Percentiles rank a stretch among this genome's conserved stretches.
Evolutionary conservation across 2,888 invertebrate genomes (phyloP).

Genomic region (Linnaemya vulpina): DNA sequence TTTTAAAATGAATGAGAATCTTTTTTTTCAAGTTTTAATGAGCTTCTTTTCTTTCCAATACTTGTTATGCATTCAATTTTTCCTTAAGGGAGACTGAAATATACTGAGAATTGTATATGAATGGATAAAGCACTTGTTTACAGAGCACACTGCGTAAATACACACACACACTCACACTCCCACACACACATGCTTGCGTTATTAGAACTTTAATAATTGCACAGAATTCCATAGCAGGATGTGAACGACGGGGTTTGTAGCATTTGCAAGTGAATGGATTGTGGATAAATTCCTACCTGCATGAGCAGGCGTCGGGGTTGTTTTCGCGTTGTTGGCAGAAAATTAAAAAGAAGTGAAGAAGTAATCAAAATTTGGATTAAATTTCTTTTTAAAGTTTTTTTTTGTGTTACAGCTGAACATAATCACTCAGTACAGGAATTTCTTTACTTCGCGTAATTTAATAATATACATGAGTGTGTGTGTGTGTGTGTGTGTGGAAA

Average conservation of each 20-base stretch:
- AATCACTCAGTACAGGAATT: constrained; percentile 2
- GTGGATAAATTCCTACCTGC: constrained; percentile 12
- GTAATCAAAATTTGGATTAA: constrained; percentile 25
- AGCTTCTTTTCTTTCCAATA: constrained; percentile 54
- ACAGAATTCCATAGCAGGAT: constrained; percentile 43
- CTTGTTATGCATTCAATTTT: background rate
- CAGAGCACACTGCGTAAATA: background rate
- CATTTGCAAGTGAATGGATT: background rate
- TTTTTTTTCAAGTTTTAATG: constrained; percentile 73
- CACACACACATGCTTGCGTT: background rate
- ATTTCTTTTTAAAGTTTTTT: background rate
- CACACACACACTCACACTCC: background rate
- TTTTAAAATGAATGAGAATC: constrained; percentile 56
- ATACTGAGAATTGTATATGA: background rate
- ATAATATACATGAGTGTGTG: background rate
- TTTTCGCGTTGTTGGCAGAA: constrained; percentile 3
- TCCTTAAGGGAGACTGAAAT: constrained; percentile 2
- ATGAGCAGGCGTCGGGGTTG: background rate
- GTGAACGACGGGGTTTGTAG: background rate
- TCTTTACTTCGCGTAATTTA: background rate
- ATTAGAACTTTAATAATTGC: constrained; percentile 22
- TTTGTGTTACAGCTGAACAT: background rate
- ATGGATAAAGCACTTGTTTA: background rate
- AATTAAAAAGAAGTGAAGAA: background rate
- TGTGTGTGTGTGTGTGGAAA: no score